Evolutionary conservation across 2,888 invertebrate genomes (phyloP), one percentile per base, ranked within the genome.

Genomic region (Euspilapteryx auroguttella): DNA sequence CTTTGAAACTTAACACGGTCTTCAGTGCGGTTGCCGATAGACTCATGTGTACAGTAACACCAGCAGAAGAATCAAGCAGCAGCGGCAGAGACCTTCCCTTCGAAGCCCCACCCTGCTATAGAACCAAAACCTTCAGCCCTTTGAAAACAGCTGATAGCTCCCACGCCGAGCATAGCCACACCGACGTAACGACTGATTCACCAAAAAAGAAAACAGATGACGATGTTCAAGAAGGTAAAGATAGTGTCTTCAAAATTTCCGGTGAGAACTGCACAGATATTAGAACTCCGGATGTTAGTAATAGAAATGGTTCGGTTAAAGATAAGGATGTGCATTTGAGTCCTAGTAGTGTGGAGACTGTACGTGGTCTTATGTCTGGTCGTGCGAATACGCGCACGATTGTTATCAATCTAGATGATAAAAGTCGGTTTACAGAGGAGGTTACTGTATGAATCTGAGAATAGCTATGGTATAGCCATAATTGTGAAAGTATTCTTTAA

Each of bases 401-500:
- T 45, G 83, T 88, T 41, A 86, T 89, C 39, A 88, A 88, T 58
- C 65, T 88, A 44, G 87, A 88, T 49, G 88, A 88, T 59, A 87
- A 87, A 48, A 87, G 84, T 55, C 79, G 87, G 44, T 88, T 87
- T 57, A 87, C 87, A 24, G 88, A 89, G 57, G 89, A 89, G 58
- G 87, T 89, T 37, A 88, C 87, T 27, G 89, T 89, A 43, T 87
- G 78, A 51, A 8, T 8, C 5, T 17, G 17, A 8, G 17, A 8
- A 17, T 17, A 8, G 17, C n/a, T n/a, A n/a, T n/a, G n/a, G n/a
- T n/a, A n/a, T n/a, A n/a, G n/a, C n/a, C n/a, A n/a, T n/a, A n/a
- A n/a, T n/a, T n/a, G n/a, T n/a, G n/a, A n/a, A n/a, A n/a, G n/a
- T n/a, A n/a, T n/a, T n/a, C n/a, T n/a, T n/a, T n/a, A n/a, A n/a